Evolutionary conservation across 2,797 vertebrate genomes (phyloP).

Genomic region (Nannoperca obscura): DNA sequence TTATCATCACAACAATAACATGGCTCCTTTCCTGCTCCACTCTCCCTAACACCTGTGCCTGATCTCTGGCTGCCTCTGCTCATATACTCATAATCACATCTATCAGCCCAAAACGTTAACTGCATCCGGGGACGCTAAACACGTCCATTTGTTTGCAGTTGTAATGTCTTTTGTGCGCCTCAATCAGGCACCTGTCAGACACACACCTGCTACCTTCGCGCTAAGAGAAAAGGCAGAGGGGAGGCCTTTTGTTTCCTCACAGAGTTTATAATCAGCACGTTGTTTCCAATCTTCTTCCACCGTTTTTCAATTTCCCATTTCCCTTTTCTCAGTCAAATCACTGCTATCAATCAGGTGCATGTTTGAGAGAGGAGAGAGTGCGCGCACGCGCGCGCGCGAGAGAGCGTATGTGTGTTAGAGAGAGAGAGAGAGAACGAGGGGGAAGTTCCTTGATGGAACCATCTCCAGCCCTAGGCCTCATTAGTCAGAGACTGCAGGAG

Average conservation of each 20-base stretch:
- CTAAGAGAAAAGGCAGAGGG: slow-evolving; percentile 76
- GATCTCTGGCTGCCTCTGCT: slow-evolving; percentile 71
- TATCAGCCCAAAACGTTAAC: slow-evolving; percentile 83
- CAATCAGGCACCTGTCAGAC: slow-evolving; percentile 89
- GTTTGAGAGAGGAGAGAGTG: slow-evolving; percentile 68
- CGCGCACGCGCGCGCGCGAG: neutral
- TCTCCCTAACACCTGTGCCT: slow-evolving; percentile 81
- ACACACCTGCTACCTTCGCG: slow-evolving; percentile 84
- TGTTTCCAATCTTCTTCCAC: slow-evolving; percentile 85
- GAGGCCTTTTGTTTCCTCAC: slow-evolving; percentile 83
- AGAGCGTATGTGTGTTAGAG: slow-evolving; percentile 10
- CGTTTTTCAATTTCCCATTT: slow-evolving; percentile 90
- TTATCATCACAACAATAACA: slow-evolving; percentile 74
- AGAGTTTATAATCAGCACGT: slow-evolving; percentile 86
- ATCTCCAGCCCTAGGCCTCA: slow-evolving; percentile 82
- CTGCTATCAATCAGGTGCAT: slow-evolving; percentile 85
- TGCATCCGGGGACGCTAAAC: slow-evolving; percentile 82
- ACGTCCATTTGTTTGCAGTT: slow-evolving; percentile 87
- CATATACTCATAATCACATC: slow-evolving; percentile 85
- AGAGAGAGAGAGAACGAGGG: slow-evolving; percentile 51
- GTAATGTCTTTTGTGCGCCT: slow-evolving; percentile 86
- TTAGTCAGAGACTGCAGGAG: slow-evolving; percentile 82
- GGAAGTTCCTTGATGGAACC: slow-evolving; percentile 84
- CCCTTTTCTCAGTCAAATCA: slow-evolving; percentile 87
- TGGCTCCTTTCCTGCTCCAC: slow-evolving; percentile 50